Evolutionary conservation across 2,888 invertebrate genomes (phyloP), one percentile per base, ranked within the genome.

Genomic region (Pristionchus maxplancki): DNA sequence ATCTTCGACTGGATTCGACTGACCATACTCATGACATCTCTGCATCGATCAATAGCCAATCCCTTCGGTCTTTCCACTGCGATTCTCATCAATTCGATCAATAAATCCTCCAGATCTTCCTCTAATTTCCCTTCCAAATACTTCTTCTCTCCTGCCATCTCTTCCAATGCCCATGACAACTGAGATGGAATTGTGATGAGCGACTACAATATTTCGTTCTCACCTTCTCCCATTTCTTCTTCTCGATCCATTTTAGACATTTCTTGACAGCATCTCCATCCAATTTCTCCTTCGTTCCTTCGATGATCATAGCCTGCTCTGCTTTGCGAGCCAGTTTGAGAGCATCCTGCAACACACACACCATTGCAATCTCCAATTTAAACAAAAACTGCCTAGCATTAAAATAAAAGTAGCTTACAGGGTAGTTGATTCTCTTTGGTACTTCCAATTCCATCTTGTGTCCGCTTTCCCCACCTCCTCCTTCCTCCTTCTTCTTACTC

Each of bases 191-290:
- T 71, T 9, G n/a, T n/a, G 28, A 71, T 85, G 13, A 71, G 5
- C 5, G 3, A 48, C 24, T 34, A 5, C n/a, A n/a, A n/a, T n/a
- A n/a, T n/a, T 64, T 37, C 31, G 0, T 6, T 78, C 24, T 44
- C 53, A 90, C 90, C 71, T 90, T 90, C 15, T 90, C 89, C 90
- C 91, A 90, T 31, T 92, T 89, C 15, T 87, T 78, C 15, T 88
- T 64, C 6, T 89, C 62, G 11, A 90, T 67, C 91, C 91, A 92
- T 88, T 90, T 86, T 9, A 84, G n/a, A 24, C 91, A 91, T 83
- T 91, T 89, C 40, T 89, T 90, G 24, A 92, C 89, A 28, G 92
- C 92, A 89, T 92, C 92, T n/a, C 92, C 92, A 17, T 88, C 84
- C 88, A 92, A 91, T 6, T 87, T 88, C 83, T 90, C 85, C 44